Conservation (phyloP, 2,797 vertebrate genomes). For the Gambelia wislizenii region DNA sequence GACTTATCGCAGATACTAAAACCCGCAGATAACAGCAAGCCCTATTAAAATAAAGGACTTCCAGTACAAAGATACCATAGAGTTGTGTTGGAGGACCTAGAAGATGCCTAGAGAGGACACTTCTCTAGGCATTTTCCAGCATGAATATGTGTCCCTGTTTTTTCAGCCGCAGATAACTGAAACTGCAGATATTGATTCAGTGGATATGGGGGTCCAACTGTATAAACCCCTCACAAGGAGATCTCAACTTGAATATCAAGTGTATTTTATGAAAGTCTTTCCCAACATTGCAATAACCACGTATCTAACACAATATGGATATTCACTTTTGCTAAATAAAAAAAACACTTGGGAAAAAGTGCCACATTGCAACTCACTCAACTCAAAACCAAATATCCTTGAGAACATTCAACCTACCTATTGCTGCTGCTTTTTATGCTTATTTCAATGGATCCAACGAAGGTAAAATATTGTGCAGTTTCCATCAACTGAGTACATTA, state of each 20-base stretch:
- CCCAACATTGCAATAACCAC: constrained; percentile 43
- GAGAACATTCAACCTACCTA: background rate
- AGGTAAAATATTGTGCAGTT: constrained; percentile 6
- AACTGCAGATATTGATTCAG: no score
- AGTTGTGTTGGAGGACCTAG: no score
- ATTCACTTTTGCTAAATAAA: constrained; percentile 32
- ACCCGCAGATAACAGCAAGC: no score
- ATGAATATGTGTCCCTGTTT: no score
- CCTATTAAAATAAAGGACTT: no score
- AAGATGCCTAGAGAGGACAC: no score
- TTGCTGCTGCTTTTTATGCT: background rate
- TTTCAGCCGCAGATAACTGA: no score
- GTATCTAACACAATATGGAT: constrained; percentile 48
- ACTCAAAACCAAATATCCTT: background rate
- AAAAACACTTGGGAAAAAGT: background rate
- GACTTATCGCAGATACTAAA: no score
- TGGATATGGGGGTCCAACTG: no score
- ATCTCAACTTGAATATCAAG: background rate
- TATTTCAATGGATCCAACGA: constrained; percentile 27
- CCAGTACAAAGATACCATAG: no score
- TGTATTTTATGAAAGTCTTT: background rate
- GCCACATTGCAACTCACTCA: background rate
- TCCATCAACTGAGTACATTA: constrained; percentile 14
- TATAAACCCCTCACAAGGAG: background rate
- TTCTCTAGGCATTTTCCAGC: no score